Evolutionary conservation across 1,140 invertebrate species (phyloP), one percentile per base, ranked within the genome.

Genomic region (Pollicipes pollicipes): DNA sequence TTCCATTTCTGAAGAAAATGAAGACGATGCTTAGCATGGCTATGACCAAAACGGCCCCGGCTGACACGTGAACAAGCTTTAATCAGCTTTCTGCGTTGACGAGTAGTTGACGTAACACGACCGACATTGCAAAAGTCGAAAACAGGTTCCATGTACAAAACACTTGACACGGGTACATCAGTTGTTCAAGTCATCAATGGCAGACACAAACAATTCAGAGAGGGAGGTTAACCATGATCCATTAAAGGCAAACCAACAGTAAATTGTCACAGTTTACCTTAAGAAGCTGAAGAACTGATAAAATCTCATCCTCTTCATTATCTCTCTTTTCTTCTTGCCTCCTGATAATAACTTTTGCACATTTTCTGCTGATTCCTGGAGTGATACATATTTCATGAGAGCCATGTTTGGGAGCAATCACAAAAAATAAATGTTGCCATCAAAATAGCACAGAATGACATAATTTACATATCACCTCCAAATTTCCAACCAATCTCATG

Each of bases 41-140:
- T 68, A 93, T 84, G 13, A 88, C 84, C 80, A 91, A 94, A 0
- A 90, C 90, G 68, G 89, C 85, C 78, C 93, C 87, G 63, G 88
- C 86, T 17, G 6, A 8, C 35, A 35, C 6, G 17, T 8, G 17
- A 35, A 35, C 6, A 35, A 35, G 17, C 35, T 8, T 35, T 17
- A 17, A 35, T 8, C 6, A 35, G 17, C 17, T 8, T 35, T 35
- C 35, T n/a, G n/a, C n/a, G n/a, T n/a, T n/a, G n/a, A n/a, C n/a
- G n/a, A n/a, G n/a, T n/a, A 35, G 35, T 8, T 35, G 35, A 35
- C 6, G 6, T 35, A 17, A 35, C 35, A 6, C 17, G 6, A 35
- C 6, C 35, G 17, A 35, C 6, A 35, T 8, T 35, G 35, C 6
- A 8, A 8, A 35, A 35, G 35, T 35, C 6, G 35, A 8, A 6